A percentile compares a stretch with the other conserved stretches of the same genome.
These are phyloP conservation scores for Acanthis flammea DNA, from an alignment of 2,797 vertebrate species.

Conservation along the genomic window DNA sequence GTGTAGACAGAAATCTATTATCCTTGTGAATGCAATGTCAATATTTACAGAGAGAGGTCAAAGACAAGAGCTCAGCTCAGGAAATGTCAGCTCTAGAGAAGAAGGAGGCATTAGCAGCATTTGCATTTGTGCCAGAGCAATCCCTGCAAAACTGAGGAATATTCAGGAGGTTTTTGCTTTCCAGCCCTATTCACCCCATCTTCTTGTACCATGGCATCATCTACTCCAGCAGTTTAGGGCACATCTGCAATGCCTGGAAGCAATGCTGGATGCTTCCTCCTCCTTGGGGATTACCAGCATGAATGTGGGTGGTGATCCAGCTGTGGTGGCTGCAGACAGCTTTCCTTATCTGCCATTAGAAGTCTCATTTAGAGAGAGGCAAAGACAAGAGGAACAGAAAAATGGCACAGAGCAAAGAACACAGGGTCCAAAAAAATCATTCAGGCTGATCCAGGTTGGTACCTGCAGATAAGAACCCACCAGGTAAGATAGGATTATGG, in stretches of 20 bases:
- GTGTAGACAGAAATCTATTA: slow-evolving; percentile 79
- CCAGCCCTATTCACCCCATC: not conserved
- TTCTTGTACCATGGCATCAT: not conserved
- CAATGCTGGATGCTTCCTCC: not conserved
- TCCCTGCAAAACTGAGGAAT: slow-evolving; percentile 48
- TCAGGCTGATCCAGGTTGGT: not conserved
- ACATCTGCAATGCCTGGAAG: not conserved
- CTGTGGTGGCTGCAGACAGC: not conserved
- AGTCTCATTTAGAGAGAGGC: not conserved
- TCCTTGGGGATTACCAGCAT: not conserved
- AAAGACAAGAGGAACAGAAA: not conserved
- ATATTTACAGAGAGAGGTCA: slow-evolving; percentile 81
- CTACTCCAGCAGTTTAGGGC: not conserved
- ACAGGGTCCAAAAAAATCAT: not conserved
- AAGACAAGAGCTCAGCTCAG: slow-evolving; percentile 76
- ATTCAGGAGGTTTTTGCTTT: slow-evolving; percentile 24
- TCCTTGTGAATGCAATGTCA: slow-evolving; percentile 77
- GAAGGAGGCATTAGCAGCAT: slow-evolving; percentile 54
- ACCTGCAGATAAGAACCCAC: not conserved
- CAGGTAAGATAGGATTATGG: not conserved
- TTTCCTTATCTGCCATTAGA: not conserved
- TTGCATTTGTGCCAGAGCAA: slow-evolving; percentile 58
- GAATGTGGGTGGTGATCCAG: not conserved
- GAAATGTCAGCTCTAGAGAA: slow-evolving; percentile 75
- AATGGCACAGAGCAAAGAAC: not conserved